Evolutionary conservation across 2,888 invertebrate genomes (phyloP).

Genomic region (Caenorhabditis becei): DNA sequence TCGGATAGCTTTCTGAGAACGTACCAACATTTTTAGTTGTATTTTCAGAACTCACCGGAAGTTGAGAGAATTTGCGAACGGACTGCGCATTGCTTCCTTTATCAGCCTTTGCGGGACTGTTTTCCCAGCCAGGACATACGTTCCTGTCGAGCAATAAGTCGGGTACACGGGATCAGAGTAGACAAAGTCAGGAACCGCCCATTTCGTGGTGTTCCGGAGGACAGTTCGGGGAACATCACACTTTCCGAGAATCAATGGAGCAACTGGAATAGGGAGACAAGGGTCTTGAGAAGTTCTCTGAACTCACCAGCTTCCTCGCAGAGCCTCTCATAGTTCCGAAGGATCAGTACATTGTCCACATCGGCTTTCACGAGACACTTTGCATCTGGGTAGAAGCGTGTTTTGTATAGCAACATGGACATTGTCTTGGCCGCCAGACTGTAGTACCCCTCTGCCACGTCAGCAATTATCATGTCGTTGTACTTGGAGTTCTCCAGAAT

Average conservation of each 20-base stretch:
- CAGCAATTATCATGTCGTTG: slow-evolving; percentile 63
- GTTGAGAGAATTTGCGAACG: slow-evolving; percentile 61
- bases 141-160: slow-evolving; percentile 67
- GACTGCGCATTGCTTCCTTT: slow-evolving; percentile 50
- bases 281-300: neutral
- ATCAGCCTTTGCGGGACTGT: slow-evolving; percentile 55
- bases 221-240: slow-evolving; percentile 64
- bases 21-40: too few species aligned
- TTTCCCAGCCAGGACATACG: slow-evolving; percentile 63
- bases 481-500: slow-evolving; percentile 39
- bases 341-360: slow-evolving; percentile 67
- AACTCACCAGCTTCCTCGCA: slow-evolving; percentile 67
- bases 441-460: slow-evolving; percentile 68
- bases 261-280: slow-evolving; percentile 64
- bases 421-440: slow-evolving; percentile 68
- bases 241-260: slow-evolving; percentile 64
- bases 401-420: slow-evolving; percentile 67
- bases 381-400: slow-evolving; percentile 46
- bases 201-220: slow-evolving; percentile 62
- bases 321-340: slow-evolving; percentile 62
- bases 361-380: slow-evolving; percentile 69
- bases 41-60: slow-evolving; percentile 47
- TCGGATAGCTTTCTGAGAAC: slow-evolving; percentile 67
- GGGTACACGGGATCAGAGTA: slow-evolving; percentile 58
- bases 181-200: slow-evolving; percentile 65